Conservation (phyloP, 2,888 invertebrate species). For the Microctonus aethiopoides region DNA sequence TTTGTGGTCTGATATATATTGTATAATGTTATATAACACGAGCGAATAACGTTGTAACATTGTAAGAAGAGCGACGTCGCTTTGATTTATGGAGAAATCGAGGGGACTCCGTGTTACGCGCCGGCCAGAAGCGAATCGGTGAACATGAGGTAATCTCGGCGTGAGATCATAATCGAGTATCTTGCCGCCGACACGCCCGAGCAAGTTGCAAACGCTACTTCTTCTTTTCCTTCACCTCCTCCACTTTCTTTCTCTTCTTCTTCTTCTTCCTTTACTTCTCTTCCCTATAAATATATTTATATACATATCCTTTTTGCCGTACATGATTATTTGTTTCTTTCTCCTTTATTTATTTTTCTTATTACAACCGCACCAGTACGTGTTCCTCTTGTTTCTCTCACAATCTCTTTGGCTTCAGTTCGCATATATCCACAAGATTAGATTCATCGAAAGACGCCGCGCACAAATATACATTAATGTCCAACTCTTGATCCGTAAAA, state of each 20-base stretch:
- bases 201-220: conserved; percentile 27
- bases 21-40: neutral
- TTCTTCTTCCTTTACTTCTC: neutral
- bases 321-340: conserved; percentile 21
- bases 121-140: conserved; percentile 46
- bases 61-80: conserved; percentile 34
- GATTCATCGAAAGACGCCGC: conserved; percentile 36
- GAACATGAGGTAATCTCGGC: conserved; percentile 50
- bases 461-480: conserved; percentile 13
- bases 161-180: conserved; percentile 54
- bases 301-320: neutral
- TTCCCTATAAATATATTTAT: neutral
- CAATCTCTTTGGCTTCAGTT: too few species aligned
- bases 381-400: conserved; percentile 33
- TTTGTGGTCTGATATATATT: neutral
- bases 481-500: neutral
- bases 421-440: conserved; percentile 40
- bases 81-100: conserved; percentile 56
- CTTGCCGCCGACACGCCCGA: conserved; percentile 40
- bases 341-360: conserved; percentile 1
- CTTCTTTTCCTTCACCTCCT: conserved; percentile 19
- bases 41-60: conserved; percentile 35
- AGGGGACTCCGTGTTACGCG: conserved; percentile 53
- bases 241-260: conserved; percentile 27
- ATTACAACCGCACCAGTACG: neutral